phyloP scores from a whole-genome alignment of 64 coral and sea anemone genomes.

The Dendronephthya gigantea region DNA sequence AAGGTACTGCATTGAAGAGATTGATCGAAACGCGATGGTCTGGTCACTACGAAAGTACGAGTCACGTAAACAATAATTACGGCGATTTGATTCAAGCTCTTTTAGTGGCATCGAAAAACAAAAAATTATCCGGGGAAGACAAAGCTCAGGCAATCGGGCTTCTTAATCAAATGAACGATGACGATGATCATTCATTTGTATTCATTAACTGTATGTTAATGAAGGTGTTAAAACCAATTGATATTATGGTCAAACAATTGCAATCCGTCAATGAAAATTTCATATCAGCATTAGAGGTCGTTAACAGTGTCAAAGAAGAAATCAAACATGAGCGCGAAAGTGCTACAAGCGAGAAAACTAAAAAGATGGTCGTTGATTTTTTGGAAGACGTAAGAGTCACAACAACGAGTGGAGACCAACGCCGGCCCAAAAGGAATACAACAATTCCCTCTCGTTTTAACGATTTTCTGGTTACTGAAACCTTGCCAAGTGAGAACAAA shows the following conservation, averaged over 20 bases:
- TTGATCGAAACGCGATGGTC: not conserved
- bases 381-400: not conserved
- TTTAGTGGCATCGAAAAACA: not conserved
- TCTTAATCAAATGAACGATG: not conserved
- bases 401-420: not conserved
- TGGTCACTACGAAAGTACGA: not conserved
- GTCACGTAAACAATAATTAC: conserved; percentile 3
- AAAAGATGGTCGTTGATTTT: conserved; percentile 7
- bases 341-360: not conserved
- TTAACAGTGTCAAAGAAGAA: not conserved
- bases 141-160: not conserved
- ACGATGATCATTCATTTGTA: not conserved
- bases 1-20: not conserved
- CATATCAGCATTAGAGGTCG: not conserved
- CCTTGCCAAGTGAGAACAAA: not conserved
- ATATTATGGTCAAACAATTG: not conserved
- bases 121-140: not conserved
- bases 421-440: not conserved
- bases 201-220: not conserved
- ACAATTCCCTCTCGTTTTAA: conserved; percentile 15
- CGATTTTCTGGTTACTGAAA: conserved; percentile 4
- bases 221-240: conserved; percentile 2
- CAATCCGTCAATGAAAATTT: not conserved
- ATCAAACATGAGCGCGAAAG: not conserved
- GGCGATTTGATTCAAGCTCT: not conserved